Base-by-base conservation (phyloP, 2,797 vertebrate species). In the Chelonia mydas region DNA sequence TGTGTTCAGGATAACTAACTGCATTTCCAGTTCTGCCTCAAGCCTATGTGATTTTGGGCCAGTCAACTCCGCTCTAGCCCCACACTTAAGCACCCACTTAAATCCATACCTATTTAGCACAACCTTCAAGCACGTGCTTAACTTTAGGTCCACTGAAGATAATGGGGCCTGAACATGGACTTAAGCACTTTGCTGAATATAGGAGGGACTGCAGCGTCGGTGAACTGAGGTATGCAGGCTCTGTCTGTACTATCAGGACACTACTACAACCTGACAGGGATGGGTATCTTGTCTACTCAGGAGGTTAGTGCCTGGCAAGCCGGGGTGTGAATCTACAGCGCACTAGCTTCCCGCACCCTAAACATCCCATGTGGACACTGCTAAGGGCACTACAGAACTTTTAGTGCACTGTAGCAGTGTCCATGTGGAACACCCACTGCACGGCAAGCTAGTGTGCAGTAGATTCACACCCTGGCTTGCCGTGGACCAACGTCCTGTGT, bases 401-500 rank as follows among this genome's bases (percentile, higher is more conserved):
- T 6, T 11, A 11, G 21, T 72, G 37, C 37, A 6, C 65, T 41
- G 10, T 11, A 23, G 10, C 21, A 11, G 1, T 72, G 37, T 19
- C 65, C 21, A 11, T 3, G 65, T 72, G 19, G 10, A 23, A 72
- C n/a, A 72, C n/a, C 19, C n/a, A 3, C n/a, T 23, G 21, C 5
- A 6, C 7, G 4, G 61, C 33, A 65, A 65, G 7, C 8, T 68
- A 21, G n/a, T 5, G 19, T n/a, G 17, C 65, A 11, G 16, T 21
- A 68, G n/a, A 68, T 37, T 68, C 33, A 72, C n/a, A 72, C n/a
- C 65, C 65, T n/a, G 21, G 65, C 37, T 23, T 72, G n/a, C n/a
- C 5, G 21, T 23, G 5, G 19, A 12, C 8, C 10, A 23, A 37
- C 5, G 3, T 21, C 19, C 17, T 37, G 2, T 5, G 19, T 21